A percentile compares a stretch with the other conserved stretches of the same genome.
These are phyloP conservation scores for Brachypodius melanocephalos DNA, from an alignment of 2,113 vertebrate genomes.

Conservation along the genomic window DNA sequence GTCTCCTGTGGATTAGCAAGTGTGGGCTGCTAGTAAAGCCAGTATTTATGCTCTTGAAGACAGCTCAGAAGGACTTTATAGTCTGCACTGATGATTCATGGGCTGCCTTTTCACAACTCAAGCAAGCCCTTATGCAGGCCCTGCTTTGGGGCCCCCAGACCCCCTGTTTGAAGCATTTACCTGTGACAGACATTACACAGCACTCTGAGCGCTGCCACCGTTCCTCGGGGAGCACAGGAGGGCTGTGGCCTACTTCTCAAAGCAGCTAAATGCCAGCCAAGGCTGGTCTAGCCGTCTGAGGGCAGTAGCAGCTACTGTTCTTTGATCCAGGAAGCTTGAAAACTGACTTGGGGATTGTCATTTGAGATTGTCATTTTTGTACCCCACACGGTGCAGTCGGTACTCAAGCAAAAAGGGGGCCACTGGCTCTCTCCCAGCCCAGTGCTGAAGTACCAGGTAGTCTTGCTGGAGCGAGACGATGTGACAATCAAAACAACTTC, in stretches of 20 bases:
- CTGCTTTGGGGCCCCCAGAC: background rate
- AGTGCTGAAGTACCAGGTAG: background rate
- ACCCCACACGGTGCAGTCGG: rapidly evolving
- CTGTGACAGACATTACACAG: rapidly evolving
- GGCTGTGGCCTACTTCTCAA: background rate
- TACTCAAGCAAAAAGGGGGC: background rate
- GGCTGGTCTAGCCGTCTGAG: background rate
- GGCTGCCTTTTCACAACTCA: background rate
- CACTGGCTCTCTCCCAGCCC: background rate
- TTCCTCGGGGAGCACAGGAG: background rate
- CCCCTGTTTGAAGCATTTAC: background rate
- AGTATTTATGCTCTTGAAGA: background rate
- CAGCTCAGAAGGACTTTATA: background rate
- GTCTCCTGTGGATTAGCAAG: background rate
- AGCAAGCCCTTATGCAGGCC: background rate
- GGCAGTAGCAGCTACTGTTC: background rate
- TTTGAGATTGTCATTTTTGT: background rate
- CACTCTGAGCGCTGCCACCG: rapidly evolving
- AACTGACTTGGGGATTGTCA: background rate
- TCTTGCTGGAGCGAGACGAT: rapidly evolving
- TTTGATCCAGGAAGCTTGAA: background rate
- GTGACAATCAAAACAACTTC: background rate
- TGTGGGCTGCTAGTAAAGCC: background rate
- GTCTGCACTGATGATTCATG: background rate
- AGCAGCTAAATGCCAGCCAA: background rate